Percentiles rank a stretch among this genome's conserved stretches.
Conservation (phyloP, 2,113 vertebrate species). For the Narcine bancroftii region DNA sequence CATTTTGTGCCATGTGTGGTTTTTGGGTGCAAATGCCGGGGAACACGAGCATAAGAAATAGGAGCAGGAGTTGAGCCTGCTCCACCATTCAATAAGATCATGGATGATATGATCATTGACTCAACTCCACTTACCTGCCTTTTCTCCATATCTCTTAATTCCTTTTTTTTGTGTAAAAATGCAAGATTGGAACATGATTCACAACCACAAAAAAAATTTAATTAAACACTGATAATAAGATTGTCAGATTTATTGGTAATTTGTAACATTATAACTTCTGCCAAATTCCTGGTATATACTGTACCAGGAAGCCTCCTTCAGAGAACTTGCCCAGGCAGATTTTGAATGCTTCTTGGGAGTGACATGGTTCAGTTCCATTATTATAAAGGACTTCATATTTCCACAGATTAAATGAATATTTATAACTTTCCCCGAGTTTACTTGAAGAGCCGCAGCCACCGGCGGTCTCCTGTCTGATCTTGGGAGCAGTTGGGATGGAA, state of each 20-base stretch:
- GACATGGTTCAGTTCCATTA: not conserved
- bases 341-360: not conserved
- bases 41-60: too few species aligned
- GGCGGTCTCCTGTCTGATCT: not conserved
- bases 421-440: not conserved
- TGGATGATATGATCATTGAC: too few species aligned
- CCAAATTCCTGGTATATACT: not conserved
- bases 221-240: not conserved
- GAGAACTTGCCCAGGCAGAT: not conserved
- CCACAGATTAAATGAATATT: not conserved
- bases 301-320: too few species aligned
- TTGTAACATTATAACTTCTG: too few species aligned
- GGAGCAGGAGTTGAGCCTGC: too few species aligned
- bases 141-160: too few species aligned
- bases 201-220: not conserved
- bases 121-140: too few species aligned
- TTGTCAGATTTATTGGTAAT: not conserved
- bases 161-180: too few species aligned
- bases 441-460: not conserved
- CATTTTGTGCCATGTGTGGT: not conserved
- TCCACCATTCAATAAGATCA: too few species aligned
- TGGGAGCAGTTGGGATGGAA: not conserved
- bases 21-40: not conserved
- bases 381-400: not conserved
- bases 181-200: not conserved